Percentiles rank a stretch among this genome's conserved stretches.
Evolutionary conservation across 1,140 invertebrate genomes (phyloP).

Genomic region (Plectus sambesii): DNA sequence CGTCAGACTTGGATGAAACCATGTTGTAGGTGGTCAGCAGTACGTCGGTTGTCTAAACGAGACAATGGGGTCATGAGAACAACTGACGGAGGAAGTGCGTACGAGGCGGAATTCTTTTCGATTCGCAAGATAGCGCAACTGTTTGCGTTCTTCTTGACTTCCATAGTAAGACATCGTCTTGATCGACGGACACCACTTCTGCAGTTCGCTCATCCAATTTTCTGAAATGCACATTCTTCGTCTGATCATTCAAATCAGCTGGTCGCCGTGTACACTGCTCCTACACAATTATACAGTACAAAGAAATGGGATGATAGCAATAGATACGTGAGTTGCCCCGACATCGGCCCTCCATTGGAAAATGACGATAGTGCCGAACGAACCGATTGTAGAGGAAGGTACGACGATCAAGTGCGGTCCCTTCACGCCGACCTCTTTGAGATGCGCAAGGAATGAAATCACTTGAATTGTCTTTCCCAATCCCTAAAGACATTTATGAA

Average conservation of each 20-base stretch:
- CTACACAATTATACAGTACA: no score
- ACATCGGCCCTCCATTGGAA: no score
- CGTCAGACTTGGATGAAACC: slow-evolving; percentile 68
- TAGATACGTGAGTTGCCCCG: no score
- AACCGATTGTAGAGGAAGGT: slow-evolving; percentile 33
- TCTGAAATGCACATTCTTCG: no score
- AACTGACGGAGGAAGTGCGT: no score
- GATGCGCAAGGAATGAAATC: slow-evolving; percentile 31
- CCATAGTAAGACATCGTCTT: slow-evolving; percentile 31
- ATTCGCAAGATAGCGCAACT: slow-evolving; percentile 20
- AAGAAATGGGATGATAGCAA: no score
- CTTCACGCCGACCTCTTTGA: slow-evolving; percentile 25
- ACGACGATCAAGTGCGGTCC: slow-evolving; percentile 38
- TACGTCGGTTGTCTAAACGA: no score
- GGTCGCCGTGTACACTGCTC: no score
- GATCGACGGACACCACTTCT: slow-evolving; percentile 33
- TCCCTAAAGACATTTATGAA: slow-evolving; percentile 17
- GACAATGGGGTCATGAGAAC: no score
- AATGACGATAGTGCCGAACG: no score
- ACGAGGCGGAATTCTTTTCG: no score
- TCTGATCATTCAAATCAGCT: no score
- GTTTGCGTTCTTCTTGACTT: slow-evolving; percentile 25
- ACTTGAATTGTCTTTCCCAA: slow-evolving; percentile 41
- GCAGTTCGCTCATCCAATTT: slow-evolving; percentile 38
- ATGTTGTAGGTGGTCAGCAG: slow-evolving; percentile 39